Evolutionary conservation across 64 coral and sea anemone species (phyloP), one percentile per base, ranked within the genome.

Genomic region (Orbicella faveolata): DNA sequence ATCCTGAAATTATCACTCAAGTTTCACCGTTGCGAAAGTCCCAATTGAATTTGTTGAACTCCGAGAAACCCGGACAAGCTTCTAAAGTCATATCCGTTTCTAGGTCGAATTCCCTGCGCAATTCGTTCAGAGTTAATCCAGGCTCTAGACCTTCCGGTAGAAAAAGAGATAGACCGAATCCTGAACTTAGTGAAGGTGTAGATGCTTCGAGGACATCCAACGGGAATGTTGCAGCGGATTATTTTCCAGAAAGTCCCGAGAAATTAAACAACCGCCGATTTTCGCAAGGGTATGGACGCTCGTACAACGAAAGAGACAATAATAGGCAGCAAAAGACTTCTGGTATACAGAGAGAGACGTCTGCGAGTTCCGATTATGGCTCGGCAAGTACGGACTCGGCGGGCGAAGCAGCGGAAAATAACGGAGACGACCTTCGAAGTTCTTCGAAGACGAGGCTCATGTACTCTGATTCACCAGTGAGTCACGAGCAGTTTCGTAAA

Each of bases 401-500:
- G 2, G 78, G 77, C 3, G 89, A 91, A 77, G 70, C 51, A 44
- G 94, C 85, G 36, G 92, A 89, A 23, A 89, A 97, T 66, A 88
- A 75, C 37, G 89, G 83, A 1, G 92, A 92, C 10, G 79, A 92
- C 78, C 67, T 87, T 55, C 63, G 90, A 87, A 79, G 74, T 66
- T 84, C 68, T 37, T 87, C 83, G 62, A 99, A 93, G 87, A 96
- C 97, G 12, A 92, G 86, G 67, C 83, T 99, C 14, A 99, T 99
- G 94, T 96, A 96, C 39, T 87, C 97, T 3, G 97, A 99, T 81
- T 88, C 91, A 16, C 91, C 94, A 11, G 97, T 99, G 16, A 89
- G 94, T 75, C 97, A 99, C 63, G 91, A 96, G 18, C 97, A 99
- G 54, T 99, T 99, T 78, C 92, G 94, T 18, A 83, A 96, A 73